phyloP scores from a whole-genome alignment of 1,140 invertebrate species.

The Rhagoletis pomonella region DNA sequence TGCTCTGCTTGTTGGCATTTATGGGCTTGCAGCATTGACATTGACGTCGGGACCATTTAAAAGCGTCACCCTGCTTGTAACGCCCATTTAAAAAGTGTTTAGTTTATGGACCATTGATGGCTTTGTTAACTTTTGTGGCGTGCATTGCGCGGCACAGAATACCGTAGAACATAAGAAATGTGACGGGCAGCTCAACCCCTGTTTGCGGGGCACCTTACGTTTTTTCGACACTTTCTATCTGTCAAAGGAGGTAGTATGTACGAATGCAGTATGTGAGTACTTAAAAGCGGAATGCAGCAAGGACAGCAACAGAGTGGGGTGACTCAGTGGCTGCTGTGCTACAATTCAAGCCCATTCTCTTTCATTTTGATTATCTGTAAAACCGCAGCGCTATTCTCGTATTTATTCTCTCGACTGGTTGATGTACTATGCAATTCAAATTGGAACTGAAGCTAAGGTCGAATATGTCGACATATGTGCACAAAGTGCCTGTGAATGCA shows the following conservation, averaged over 20 bases:
- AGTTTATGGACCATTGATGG: conserved; percentile 73
- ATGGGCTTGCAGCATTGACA: background rate
- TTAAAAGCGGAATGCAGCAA: background rate
- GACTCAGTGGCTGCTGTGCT: background rate
- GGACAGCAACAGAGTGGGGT: background rate
- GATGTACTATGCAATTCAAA: conserved; percentile 1
- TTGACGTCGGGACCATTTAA: conserved; percentile 31
- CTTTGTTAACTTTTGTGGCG: conserved; percentile 70
- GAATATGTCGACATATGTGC: conserved; percentile 71
- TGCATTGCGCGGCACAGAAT: background rate
- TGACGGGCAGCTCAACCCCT: conserved; percentile 1
- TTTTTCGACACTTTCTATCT: conserved; percentile 73
- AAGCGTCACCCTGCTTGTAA: conserved; percentile 58
- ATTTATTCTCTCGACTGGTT: conserved; percentile 26
- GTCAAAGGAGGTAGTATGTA: conserved; percentile 67
- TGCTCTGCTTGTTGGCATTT: background rate
- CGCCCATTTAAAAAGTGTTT: conserved; percentile 72
- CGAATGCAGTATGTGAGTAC: background rate
- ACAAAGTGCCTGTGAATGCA: conserved; percentile 58
- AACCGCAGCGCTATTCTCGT: conserved; percentile 48
- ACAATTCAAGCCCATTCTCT: background rate
- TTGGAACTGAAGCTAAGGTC: background rate
- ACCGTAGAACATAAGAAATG: background rate
- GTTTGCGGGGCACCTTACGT: conserved; percentile 68
- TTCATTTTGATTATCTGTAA: conserved; percentile 47